phyloP scores from a whole-genome alignment of 1,140 invertebrate genomes.

The Cyclargus thomasi region DNA sequence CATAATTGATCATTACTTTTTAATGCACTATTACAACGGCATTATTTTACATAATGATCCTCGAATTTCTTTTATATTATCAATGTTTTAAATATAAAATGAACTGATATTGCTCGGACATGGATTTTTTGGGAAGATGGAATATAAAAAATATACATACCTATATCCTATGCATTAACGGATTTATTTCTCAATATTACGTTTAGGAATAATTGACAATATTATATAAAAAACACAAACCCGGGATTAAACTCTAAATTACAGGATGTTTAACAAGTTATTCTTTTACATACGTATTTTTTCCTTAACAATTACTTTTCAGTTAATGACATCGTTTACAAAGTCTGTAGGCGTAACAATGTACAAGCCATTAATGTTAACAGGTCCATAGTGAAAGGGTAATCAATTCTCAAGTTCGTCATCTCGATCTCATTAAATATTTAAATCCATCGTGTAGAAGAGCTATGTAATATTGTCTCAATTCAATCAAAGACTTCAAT shows the following conservation, averaged over 20 bases:
- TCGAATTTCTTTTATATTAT: neutral
- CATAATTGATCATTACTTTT: neutral
- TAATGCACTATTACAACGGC: neutral
- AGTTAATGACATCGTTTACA: neutral
- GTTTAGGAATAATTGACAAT: no score
- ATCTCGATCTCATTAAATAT: neutral
- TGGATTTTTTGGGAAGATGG: no score
- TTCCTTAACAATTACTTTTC: neutral
- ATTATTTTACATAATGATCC: neutral
- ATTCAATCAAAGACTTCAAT: no score
- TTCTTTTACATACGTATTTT: conserved; percentile 35
- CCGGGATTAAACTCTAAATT: conserved; percentile 22
- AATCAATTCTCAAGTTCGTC: neutral
- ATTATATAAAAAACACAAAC: neutral
- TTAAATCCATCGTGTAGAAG: no score
- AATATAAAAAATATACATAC: no score
- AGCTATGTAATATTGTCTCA: no score
- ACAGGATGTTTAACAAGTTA: conserved; percentile 42
- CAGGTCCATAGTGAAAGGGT: neutral
- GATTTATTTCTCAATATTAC: no score
- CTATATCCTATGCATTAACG: neutral
- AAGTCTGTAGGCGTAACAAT: neutral
- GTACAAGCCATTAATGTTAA: conserved; percentile 5
- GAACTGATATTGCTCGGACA: neutral
- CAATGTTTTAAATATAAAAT: neutral